A percentile compares a stretch with the other conserved stretches of the same genome.
These are phyloP conservation scores for Phocoena sinus DNA, from an alignment of 2,113 vertebrate species.

Conservation along the genomic window DNA sequence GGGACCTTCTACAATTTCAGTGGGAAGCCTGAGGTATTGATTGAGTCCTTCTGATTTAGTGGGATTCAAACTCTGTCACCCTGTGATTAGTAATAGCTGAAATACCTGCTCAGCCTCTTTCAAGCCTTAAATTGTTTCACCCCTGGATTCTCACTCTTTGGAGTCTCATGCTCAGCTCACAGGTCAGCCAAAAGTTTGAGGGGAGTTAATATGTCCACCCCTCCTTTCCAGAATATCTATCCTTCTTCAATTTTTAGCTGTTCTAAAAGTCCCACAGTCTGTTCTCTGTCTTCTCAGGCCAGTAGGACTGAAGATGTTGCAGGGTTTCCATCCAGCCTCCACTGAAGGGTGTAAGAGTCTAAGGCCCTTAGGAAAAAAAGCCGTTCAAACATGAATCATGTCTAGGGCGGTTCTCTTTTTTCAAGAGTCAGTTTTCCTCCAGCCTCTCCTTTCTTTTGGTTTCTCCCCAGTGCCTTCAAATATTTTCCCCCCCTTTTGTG, in stretches of 20 bases:
- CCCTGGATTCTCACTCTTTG: too few relatives aligned
- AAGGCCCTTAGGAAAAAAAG: not conserved
- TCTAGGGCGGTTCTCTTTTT: not conserved
- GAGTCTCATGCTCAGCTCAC: not conserved
- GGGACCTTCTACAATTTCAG: not conserved
- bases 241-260: not conserved
- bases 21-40: not conserved
- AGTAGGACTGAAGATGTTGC: not conserved
- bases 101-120: not conserved
- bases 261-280: not conserved
- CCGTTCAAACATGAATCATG: not conserved
- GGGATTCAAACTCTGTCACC: not conserved
- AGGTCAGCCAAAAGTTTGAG: not conserved
- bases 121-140: not conserved
- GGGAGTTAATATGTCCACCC: not conserved
- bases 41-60: not conserved
- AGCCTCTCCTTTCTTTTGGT: not conserved
- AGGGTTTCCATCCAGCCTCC: not conserved
- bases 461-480: not conserved
- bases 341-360: not conserved
- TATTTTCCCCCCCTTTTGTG: not conserved
- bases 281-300: not conserved
- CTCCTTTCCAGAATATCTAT: not conserved
- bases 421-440: not conserved
- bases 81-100: not conserved